Evolutionary conservation across 2,888 invertebrate genomes (phyloP), one percentile per base, ranked within the genome.

Genomic region (Phaedon cochleariae): DNA sequence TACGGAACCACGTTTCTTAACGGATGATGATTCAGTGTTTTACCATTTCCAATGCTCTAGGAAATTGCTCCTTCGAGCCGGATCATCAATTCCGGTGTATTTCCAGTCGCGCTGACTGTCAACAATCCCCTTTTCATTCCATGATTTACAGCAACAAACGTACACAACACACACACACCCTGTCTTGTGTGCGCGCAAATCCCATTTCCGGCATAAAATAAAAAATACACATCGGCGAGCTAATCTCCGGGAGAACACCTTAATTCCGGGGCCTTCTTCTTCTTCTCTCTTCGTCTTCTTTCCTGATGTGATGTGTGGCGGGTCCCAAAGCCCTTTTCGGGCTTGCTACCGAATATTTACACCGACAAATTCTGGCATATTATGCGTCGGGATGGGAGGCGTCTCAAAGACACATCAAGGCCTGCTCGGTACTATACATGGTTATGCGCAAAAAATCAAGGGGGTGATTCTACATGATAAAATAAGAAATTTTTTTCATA

Each of bases 311-410:
- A 41, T 79, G 81, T 77, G 77, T 76, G 78, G 74, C 75, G 68
- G 71, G 71, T 68, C 66, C 75, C 73, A 75, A 77, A 75, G 76
- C 77, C 76, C 67, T 65, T 62, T 29, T 71, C 65, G 69, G 71
- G 71, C 67, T n/a, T 74, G 77, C 76, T 76, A 74, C 74, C 72
- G 78, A 76, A 80, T 81, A 82, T 82, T 82, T 82, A 82, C 79
- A 76, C 79, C 79, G 81, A 81, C 81, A 81, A 81, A 81, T 82
- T 81, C 80, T 79, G 80, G 81, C 82, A 81, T 79, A 81, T 81
- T 80, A 81, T 79, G 73, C 41, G 41, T 41, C 41, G 57, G 77
- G n/a, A n/a, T n/a, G n/a, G n/a, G n/a, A n/a, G 72, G 63, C 63
- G 65, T 46, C 63, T 67, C 59, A 60, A 68, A 66, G 64, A 62